Evolutionary conservation across 2,797 vertebrate species (phyloP), one percentile per base, ranked within the genome.

Genomic region (Notamacropus eugenii): DNA sequence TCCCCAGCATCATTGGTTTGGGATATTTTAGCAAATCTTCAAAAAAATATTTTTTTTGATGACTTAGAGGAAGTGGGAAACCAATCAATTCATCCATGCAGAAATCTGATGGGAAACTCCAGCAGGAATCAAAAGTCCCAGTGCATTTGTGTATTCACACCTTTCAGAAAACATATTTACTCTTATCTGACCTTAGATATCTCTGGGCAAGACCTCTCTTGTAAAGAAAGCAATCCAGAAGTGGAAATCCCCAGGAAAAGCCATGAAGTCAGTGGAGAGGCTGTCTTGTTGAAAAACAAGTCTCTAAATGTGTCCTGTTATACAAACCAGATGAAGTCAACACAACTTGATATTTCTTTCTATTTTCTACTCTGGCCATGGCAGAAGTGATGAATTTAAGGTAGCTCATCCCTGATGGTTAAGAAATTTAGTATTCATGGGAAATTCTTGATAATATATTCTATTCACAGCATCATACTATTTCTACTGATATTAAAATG

Each of bases 221-320:
- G 40, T 87, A 87, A 87, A 50, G 90, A 57, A 94, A 94, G 95
- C 92, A 19, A 62, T 82, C 55, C 58, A 74, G 55, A 92, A 46
- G 92, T 96, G 93, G 93, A 95, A 97, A 96, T 93, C 93, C 87
- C 57, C 74, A 27, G 95, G 40, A 95, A 96, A 94, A 94, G 74
- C 91, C n/a, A 54, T 92, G 46, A 90, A 96, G 28, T 92, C 52
- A 92, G 40, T 92, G 95, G 94, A 95, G 96, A 94, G 91, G 92
- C 12, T 92, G 3, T 87, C 74, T 87, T 27, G 40, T 50, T 50
- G 74, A 24, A 93, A 74, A 50, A 27, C 8, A 31, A 95, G 50
- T 31, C 57, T 94, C 87, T n/a, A 96, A 92, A 93, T 94, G 91
- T 46, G 31, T 46, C 27, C 3, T 52, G 31, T 82, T 93, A 91